Conservation (phyloP, 1,140 invertebrate genomes). For the Cotesia glomerata region DNA sequence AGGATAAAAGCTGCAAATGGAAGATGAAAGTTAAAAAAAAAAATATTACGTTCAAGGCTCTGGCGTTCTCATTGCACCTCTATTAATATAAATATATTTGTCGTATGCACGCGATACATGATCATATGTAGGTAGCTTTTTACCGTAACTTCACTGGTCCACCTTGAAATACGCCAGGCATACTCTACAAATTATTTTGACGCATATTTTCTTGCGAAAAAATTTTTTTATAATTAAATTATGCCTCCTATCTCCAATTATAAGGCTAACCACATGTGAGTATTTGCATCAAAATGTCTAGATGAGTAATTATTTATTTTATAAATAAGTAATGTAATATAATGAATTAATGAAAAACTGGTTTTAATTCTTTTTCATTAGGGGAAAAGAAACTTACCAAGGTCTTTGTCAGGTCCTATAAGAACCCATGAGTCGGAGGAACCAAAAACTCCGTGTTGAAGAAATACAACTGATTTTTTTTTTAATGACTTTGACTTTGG, state of each 20-base stretch:
- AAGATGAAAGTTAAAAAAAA: neutral
- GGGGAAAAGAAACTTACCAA: conserved; percentile 44
- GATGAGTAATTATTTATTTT: neutral
- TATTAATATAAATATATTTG: conserved; percentile 4
- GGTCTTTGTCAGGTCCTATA: conserved; percentile 49
- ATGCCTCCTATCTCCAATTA: too few relatives aligned
- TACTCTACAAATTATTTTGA: too few relatives aligned
- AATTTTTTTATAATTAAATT: too few relatives aligned
- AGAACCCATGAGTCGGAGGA: conserved; percentile 61
- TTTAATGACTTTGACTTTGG: conserved; percentile 26
- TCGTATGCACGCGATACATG: neutral
- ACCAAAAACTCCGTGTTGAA: conserved; percentile 65
- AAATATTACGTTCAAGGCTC: conserved; percentile 5
- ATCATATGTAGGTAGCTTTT: neutral
- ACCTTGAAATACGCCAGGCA: too few relatives aligned
- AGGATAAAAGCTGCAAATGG: conserved; percentile 25
- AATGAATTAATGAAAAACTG: too few relatives aligned
- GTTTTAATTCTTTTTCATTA: neutral
- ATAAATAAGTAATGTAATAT: neutral
- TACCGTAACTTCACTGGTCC: too few relatives aligned
- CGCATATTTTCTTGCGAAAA: too few relatives aligned
- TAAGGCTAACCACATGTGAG: too few relatives aligned
- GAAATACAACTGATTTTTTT: conserved; percentile 45
- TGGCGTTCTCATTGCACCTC: neutral
- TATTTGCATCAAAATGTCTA: too few relatives aligned